Base-by-base conservation (phyloP, 2,113 vertebrate species). In the Jacana jacana region DNA sequence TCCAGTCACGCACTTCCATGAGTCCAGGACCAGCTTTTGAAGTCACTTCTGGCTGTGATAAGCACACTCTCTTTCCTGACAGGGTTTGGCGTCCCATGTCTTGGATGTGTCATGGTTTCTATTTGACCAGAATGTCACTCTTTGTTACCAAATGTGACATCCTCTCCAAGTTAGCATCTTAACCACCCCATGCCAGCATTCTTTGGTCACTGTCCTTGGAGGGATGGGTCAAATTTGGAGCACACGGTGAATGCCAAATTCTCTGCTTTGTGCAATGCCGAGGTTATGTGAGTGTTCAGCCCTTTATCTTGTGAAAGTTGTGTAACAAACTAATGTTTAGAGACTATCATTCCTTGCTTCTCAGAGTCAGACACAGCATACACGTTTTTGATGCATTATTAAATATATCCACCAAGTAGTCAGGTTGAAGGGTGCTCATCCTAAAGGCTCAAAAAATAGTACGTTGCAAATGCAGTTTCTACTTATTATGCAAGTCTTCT, bases 401-500 rank as follows among this genome's bases (percentile, higher is more conserved):
- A 81, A 96, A 76, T 65, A 90, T 42, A 88, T 91, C 92, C 86
- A 84, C 83, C 90, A 92, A 92, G 90, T 95, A 96, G 76, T 84
- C 93, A 81, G 70, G 80, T 78, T 92, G 94, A 95, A 63, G 48
- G 75, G 35, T 9, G 16, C n/a, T 94, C 90, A 76, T 96, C 82
- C 57, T 91, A 68, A 86, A 93, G 82, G 76, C 90, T 96, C 33
- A 71, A 94, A 96, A 96, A 90, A 70, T 42, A 91, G 80, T 86
- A 44, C 61, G 63, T 49, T 84, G 88, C 88, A 85, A 93, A 76
- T 72, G 80, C 73, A 69, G 81, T 76, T 96, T 91, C 88, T 81
- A 71, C 73, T 95, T 92, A 78, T 86, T 95, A 95, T 95, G 93
- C 91, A 93, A 96, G 95, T 76, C 48, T 4, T 91, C 87, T 92